phyloP scores from a whole-genome alignment of 1,140 invertebrate genomes.

The Monomorium pharaonis region DNA sequence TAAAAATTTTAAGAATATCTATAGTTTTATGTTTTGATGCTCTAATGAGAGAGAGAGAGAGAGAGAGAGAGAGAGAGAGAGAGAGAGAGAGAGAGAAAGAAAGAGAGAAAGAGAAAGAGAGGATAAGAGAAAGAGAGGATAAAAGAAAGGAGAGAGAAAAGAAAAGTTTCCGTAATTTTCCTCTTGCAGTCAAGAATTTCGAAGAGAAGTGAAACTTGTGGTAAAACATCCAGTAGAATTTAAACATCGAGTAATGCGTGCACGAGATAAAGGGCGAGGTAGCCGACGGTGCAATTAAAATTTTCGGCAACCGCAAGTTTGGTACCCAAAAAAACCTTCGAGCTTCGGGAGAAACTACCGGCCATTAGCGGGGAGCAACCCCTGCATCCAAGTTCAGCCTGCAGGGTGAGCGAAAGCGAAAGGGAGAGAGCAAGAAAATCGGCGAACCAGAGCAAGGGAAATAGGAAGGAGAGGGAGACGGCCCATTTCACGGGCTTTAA shows the following conservation, averaged over 20 bases:
- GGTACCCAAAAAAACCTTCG: not conserved
- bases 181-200: not conserved
- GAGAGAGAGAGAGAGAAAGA: not conserved
- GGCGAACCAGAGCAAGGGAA: not conserved
- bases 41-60: not conserved
- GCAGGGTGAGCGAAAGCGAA: constrained; percentile 27
- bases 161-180: not conserved
- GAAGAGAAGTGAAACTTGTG: not conserved
- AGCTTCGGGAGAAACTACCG: constrained; percentile 27
- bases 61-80: not conserved
- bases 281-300: constrained; percentile 34
- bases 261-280: constrained; percentile 3
- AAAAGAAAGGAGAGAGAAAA: not conserved
- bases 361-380: constrained; percentile 36
- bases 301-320: constrained; percentile 33
- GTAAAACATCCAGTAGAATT: not conserved
- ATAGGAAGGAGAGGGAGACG: not conserved
- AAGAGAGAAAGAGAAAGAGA: no score
- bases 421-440: constrained; percentile 33
- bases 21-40: not conserved
- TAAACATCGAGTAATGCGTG: constrained; percentile 1
- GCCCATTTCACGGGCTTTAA: constrained; percentile 68
- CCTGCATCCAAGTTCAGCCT: constrained; percentile 12
- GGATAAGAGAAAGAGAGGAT: not conserved
- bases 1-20: not conserved